Evolutionary conservation across 2,888 invertebrate genomes (phyloP).

Genomic region (Agriotes lineatus): DNA sequence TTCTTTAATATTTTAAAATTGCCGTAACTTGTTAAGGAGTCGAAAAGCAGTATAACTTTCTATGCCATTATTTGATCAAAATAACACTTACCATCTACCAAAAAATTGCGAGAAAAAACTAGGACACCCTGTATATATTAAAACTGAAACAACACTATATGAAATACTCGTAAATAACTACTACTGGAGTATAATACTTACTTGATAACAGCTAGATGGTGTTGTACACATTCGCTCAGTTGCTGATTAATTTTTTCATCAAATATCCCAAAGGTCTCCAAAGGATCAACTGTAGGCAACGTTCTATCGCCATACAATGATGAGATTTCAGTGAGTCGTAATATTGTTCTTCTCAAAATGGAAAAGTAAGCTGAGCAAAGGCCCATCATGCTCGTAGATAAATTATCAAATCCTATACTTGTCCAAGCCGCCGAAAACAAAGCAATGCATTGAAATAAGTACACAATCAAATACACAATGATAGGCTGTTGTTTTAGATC

Average conservation of each 20-base stretch:
- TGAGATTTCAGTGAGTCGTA: conserved; percentile 22
- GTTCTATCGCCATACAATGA: background rate
- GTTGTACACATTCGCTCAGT: conserved; percentile 46
- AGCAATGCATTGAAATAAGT: conserved; percentile 30
- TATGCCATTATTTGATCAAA: too few relatives aligned
- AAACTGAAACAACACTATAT: too few relatives aligned
- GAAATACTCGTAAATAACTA: too few relatives aligned
- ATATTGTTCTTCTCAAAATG: conserved; percentile 50
- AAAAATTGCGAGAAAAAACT: too few relatives aligned
- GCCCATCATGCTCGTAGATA: conserved; percentile 45
- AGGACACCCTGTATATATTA: too few relatives aligned
- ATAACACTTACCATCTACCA: too few relatives aligned
- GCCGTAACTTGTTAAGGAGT: too few relatives aligned
- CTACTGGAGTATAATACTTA: background rate
- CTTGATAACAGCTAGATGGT: conserved; percentile 45
- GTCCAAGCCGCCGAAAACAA: conserved; percentile 48
- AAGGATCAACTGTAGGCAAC: background rate
- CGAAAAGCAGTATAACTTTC: too few relatives aligned
- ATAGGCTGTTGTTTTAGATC: conserved; percentile 15
- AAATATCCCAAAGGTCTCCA: conserved; percentile 7
- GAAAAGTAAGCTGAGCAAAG: conserved; percentile 51
- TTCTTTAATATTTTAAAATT: too few relatives aligned
- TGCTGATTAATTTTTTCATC: conserved; percentile 16
- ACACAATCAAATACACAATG: conserved; percentile 18
- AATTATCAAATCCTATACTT: conserved; percentile 53